Conservation (phyloP, 2,113 vertebrate species). For the Centropus bengalensis region DNA sequence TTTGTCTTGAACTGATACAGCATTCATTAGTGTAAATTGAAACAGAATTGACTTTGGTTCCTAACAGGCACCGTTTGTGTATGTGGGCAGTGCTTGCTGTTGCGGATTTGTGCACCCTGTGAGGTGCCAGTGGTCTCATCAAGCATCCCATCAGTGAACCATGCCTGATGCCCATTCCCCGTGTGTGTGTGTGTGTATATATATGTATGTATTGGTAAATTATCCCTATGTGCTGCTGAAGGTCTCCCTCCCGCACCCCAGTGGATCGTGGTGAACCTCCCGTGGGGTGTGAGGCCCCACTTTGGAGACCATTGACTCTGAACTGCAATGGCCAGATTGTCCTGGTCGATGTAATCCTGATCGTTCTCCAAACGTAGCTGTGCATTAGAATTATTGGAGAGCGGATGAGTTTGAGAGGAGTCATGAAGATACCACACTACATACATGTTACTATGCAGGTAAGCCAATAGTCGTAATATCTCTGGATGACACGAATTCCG, state of each 20-base stretch:
- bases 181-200: no score
- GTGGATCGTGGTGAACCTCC: not conserved
- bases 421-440: not conserved
- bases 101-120: no score
- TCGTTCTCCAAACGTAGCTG: not conserved
- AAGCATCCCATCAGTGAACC: not conserved
- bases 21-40: not conserved
- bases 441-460: not conserved
- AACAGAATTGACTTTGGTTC: not conserved
- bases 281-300: fast-evolving
- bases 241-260: not conserved
- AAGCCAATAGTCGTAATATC: not conserved
- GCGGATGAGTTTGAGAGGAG: not conserved
- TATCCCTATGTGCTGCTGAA: fast-evolving
- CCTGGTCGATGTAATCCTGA: not conserved
- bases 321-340: not conserved
- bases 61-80: not conserved
- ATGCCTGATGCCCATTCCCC: fast-evolving
- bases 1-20: not conserved
- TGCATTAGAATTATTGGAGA: not conserved
- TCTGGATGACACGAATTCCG: not conserved
- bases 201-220: no score
- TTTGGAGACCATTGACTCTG: not conserved
- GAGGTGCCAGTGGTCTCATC: not conserved
- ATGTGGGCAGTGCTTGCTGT: not conserved